phyloP scores from a whole-genome alignment of 2,113 vertebrate species.

The Nibea albiflora region DNA sequence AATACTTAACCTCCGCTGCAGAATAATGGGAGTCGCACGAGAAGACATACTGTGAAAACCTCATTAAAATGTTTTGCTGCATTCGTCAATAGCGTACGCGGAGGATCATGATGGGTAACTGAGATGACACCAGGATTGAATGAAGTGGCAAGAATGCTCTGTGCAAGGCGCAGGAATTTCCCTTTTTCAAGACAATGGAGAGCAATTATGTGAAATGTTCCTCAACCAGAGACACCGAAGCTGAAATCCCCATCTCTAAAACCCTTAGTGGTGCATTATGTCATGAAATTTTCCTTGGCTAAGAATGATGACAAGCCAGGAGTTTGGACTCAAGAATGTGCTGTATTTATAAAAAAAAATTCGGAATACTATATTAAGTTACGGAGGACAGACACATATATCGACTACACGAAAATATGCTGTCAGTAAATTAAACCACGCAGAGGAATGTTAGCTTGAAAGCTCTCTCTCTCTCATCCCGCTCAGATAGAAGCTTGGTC shows the following conservation, averaged over 20 bases:
- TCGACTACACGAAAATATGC: too few relatives aligned
- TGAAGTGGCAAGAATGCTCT: neutral
- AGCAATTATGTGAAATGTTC: slow-evolving; percentile 8
- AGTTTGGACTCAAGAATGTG: too few relatives aligned
- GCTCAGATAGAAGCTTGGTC: neutral
- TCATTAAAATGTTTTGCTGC: slow-evolving; percentile 49
- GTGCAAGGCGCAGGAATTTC: neutral
- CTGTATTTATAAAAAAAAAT: too few relatives aligned
- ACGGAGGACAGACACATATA: too few relatives aligned
- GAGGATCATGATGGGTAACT: slow-evolving; percentile 22
- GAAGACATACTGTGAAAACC: slow-evolving; percentile 24
- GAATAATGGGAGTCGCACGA: slow-evolving; percentile 26
- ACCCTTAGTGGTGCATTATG: neutral
- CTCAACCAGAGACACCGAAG: neutral
- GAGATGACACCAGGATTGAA: neutral
- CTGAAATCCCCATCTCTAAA: neutral
- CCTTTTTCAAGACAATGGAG: slow-evolving; percentile 1
- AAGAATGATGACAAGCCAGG: too few relatives aligned
- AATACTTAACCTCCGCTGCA: slow-evolving; percentile 18
- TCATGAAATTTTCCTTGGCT: neutral
- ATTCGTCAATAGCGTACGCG: slow-evolving; percentile 12
- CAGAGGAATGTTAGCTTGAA: neutral
- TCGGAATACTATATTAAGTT: too few relatives aligned
- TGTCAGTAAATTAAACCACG: too few relatives aligned
- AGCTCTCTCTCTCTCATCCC: neutral